A percentile compares a stretch with the other conserved stretches of the same genome.
Conservation (phyloP, 2,797 vertebrate species). For the Lepus townsendii region DNA sequence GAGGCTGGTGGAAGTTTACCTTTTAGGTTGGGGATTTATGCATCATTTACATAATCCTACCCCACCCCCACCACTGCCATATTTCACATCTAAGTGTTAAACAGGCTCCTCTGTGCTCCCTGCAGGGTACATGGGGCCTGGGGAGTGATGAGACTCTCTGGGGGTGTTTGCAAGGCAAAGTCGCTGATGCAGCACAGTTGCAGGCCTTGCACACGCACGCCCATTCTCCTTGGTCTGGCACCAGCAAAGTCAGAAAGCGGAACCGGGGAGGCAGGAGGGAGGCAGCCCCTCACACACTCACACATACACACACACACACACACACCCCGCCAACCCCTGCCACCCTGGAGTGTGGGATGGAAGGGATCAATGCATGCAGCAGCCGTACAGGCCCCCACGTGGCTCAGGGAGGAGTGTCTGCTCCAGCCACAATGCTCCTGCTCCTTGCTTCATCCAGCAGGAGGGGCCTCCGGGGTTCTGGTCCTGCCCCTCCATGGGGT, state of each 20-base stretch:
- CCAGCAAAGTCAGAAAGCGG: slow-evolving; percentile 78
- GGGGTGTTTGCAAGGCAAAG: slow-evolving; percentile 53
- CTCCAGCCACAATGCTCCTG: fast-evolving
- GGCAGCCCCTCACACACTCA: background rate
- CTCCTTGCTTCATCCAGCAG: background rate
- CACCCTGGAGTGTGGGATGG: background rate
- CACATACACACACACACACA: no score
- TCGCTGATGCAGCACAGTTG: slow-evolving; percentile 68
- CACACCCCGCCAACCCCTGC: background rate
- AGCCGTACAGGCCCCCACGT: fast-evolving
- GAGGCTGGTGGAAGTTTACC: slow-evolving; percentile 58
- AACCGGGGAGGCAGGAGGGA: background rate
- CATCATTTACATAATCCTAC: slow-evolving; percentile 55
- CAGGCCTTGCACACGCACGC: slow-evolving; percentile 65
- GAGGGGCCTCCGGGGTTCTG: background rate
- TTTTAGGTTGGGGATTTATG: slow-evolving; percentile 42
- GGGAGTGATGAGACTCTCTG: slow-evolving; percentile 58
- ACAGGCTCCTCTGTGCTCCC: slow-evolving; percentile 72
- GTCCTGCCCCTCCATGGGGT: background rate
- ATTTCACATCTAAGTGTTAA: slow-evolving; percentile 69
- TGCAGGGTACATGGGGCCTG: slow-evolving; percentile 64
- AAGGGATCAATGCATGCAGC: background rate
- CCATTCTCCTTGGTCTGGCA: slow-evolving; percentile 79
- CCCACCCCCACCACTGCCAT: background rate
- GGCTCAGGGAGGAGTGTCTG: background rate